These are phyloP conservation scores for Paramormyrops kingsleyae DNA, from an alignment of 2,113 vertebrate genomes.

Conservation along the genomic window DNA sequence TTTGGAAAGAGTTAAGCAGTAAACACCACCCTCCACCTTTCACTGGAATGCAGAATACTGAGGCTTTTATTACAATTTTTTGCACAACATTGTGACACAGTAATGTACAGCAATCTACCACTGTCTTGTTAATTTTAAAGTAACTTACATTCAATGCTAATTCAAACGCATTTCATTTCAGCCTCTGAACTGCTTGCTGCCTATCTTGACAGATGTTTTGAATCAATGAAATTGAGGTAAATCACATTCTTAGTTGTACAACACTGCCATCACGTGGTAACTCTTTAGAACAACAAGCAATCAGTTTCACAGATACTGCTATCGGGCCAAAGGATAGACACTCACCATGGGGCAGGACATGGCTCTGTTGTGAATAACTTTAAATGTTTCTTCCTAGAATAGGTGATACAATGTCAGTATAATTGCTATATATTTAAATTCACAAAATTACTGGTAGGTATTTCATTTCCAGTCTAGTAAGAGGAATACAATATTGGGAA, in stretches of 20 bases:
- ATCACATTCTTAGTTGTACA: not conserved
- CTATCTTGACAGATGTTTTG: not conserved
- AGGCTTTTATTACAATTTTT: not conserved
- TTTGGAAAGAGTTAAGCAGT: not conserved
- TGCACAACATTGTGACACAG: not conserved
- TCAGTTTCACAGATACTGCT: not conserved
- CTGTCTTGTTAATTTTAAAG: not conserved
- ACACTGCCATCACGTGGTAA: constrained; percentile 32
- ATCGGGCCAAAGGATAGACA: not conserved
- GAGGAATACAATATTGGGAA: constrained; percentile 20
- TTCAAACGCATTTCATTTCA: not conserved
- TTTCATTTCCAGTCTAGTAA: not conserved
- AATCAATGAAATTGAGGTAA: not conserved
- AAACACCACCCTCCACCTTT: not conserved
- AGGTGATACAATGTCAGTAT: constrained; percentile 13
- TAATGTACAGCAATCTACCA: not conserved
- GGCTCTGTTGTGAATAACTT: constrained; percentile 69
- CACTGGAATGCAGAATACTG: not conserved
- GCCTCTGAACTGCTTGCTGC: not conserved
- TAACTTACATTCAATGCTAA: not conserved
- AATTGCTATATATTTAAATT: not conserved
- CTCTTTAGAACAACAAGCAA: not conserved
- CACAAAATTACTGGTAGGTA: not conserved
- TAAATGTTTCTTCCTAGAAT: constrained; percentile 72
- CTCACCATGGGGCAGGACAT: constrained; percentile 74